Conservation (phyloP, 30 jellyfish, hydroid and myxozoan species). For the Rhopilema esculentum region DNA sequence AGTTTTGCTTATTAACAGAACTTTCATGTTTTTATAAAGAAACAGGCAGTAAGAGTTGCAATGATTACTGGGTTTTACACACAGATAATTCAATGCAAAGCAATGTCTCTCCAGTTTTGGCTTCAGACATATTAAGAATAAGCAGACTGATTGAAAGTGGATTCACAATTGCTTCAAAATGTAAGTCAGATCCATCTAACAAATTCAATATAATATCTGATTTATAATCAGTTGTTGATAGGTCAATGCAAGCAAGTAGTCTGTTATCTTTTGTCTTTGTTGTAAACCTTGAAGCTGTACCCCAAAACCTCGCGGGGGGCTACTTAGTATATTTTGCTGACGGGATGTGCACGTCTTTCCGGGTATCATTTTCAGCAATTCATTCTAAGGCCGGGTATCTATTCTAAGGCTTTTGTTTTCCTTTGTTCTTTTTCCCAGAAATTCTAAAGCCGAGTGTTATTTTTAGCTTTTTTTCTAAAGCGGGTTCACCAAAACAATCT, state of each 20-base stretch:
- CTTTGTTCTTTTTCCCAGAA: not conserved
- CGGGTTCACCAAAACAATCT: constrained; percentile 12
- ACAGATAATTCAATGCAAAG: constrained; percentile 24
- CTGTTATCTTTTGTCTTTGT: too few species aligned
- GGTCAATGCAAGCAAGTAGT: too few species aligned
- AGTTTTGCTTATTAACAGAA: constrained; percentile 46
- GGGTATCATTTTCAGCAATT: too few species aligned
- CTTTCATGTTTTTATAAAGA: constrained; percentile 3
- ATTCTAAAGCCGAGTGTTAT: not conserved
- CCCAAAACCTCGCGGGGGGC: not conserved
- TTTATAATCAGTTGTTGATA: too few species aligned
- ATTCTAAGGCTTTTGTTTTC: not conserved
- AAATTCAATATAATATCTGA: too few species aligned
- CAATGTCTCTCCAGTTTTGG: constrained; percentile 50
- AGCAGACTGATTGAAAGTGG: constrained; percentile 80
- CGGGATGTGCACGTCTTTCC: too few species aligned
- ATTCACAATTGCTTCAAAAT: constrained; percentile 71
- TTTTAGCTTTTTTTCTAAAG: not conserved
- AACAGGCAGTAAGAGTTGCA: not conserved
- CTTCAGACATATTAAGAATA: constrained; percentile 63
- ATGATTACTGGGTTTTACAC: constrained; percentile 69
- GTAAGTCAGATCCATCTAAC: constrained; percentile 48
- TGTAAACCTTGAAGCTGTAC: not conserved
- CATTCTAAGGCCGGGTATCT: too few species aligned
- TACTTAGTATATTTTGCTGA: too few species aligned